phyloP scores from a whole-genome alignment of 2,888 invertebrate genomes.

The Ophioninae sp. region DNA sequence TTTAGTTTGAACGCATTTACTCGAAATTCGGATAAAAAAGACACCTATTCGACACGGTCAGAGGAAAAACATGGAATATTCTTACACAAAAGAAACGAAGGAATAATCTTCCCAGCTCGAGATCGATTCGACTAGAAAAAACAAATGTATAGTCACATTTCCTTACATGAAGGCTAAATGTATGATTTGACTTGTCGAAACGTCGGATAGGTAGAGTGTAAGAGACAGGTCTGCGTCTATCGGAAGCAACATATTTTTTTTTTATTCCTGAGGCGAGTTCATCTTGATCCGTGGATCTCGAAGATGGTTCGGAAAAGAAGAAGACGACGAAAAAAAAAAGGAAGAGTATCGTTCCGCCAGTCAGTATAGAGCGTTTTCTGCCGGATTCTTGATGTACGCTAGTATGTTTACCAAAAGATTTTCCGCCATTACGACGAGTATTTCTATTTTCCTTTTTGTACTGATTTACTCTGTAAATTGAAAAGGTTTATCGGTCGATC shows the following conservation, averaged over 20 bases:
- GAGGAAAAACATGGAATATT: background rate
- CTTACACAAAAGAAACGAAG: background rate
- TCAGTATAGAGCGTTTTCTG: slow-evolving; percentile 51
- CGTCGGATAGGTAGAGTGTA: slow-evolving; percentile 10
- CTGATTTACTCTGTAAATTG: slow-evolving; percentile 5
- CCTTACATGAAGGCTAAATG: slow-evolving; percentile 4
- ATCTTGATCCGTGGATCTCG: slow-evolving; percentile 60
- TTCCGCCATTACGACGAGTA: background rate
- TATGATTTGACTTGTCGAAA: slow-evolving; percentile 28
- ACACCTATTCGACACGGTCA: background rate
- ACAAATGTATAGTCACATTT: slow-evolving; percentile 3
- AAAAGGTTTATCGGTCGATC: slow-evolving; percentile 36
- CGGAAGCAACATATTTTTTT: slow-evolving; percentile 34
- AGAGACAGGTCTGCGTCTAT: slow-evolving; percentile 23
- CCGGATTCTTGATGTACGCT: slow-evolving; percentile 66
- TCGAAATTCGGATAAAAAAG: background rate
- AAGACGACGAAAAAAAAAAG: slow-evolving; percentile 9
- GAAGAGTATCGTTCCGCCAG: slow-evolving; percentile 26
- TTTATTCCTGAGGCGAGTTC: slow-evolving; percentile 42
- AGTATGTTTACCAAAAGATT: slow-evolving; percentile 74
- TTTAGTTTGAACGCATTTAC: background rate
- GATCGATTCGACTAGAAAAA: slow-evolving; percentile 10
- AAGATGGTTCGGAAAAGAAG: slow-evolving; percentile 35
- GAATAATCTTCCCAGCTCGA: slow-evolving; percentile 1
- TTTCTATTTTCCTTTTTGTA: slow-evolving; percentile 42